Base-by-base conservation (phyloP, 2,797 vertebrate species). In the Vespertilio murinus region DNA sequence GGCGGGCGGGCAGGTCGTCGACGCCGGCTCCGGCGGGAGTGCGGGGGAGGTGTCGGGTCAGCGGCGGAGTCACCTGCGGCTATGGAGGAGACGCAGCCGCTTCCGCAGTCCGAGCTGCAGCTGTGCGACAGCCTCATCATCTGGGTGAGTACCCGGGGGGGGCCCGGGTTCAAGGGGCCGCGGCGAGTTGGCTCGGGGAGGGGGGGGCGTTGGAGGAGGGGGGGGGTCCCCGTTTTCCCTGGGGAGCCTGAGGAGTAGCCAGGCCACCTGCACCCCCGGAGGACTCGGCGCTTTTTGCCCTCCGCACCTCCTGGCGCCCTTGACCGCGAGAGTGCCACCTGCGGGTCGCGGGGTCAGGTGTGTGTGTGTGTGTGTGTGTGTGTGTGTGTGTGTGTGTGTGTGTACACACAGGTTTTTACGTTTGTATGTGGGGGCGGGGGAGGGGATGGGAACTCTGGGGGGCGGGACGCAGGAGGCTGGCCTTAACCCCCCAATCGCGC, bases 51-150 rank as follows among this genome's bases (percentile, higher is more conserved):
- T 47, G 77, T 81, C 64, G 59, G 88, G 86, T 83, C 85, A 0
- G 81, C 90, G 54, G 79, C 49, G 71, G 30, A 22, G 20, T 78
- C 18, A 52, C 74, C 64, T 38, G 95, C 83, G 56, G 87, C 88
- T 91, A 97, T 98, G 98, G 98, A 98, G 79, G 98, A 97, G 93
- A 98, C 95, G 97, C 97, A 96, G 98, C 73, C 64, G 74, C 75
- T 86, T 77, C 79, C 94, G 96, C 98, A 98, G 75, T 56, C 94
- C 47, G 98, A 98, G 8, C 98, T 98, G 90, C 95, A 49, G 75
- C 97, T 98, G n/a, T 99, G 99, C 77, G 99, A 99, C 91, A 99
- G 99, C 98, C 99, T 99, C 88, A 98, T 99, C 91, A 98, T 99
- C 94, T 99, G 99, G 99, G 99, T 99, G 98, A 99, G 99, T 98